phyloP scores from a whole-genome alignment of 2,888 invertebrate species.

The Iselma pallidipennis region DNA sequence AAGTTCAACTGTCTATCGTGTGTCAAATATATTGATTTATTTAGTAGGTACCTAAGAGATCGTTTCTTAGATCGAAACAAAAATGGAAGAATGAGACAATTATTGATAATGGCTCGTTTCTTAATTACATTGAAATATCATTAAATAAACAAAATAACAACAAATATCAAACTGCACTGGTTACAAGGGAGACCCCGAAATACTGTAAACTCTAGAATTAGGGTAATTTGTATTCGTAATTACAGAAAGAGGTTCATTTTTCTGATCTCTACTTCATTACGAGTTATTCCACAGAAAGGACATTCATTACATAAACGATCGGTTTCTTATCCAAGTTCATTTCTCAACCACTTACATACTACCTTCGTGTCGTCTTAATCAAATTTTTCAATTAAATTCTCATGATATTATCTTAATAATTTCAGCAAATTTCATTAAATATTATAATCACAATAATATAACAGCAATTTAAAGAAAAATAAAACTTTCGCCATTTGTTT shows the following conservation, averaged over 20 bases:
- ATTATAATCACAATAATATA: too few species aligned
- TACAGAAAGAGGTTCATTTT: neutral
- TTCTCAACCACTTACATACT: too few species aligned
- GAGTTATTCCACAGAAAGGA: neutral
- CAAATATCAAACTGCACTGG: too few species aligned
- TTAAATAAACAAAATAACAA: too few species aligned
- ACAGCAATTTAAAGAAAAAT: too few species aligned
- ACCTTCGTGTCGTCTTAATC: too few species aligned
- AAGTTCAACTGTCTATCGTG: neutral
- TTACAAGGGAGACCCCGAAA: too few species aligned
- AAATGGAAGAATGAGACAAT: neutral
- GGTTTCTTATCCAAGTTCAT: neutral
- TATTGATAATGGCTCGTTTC: neutral
- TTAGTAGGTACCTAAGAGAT: neutral
- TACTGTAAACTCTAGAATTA: too few species aligned
- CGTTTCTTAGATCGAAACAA: neutral
- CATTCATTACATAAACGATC: neutral
- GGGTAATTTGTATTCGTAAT: neutral
- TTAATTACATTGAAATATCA: too few species aligned
- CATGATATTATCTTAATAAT: too few species aligned
- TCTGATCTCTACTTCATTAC: neutral
- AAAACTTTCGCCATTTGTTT: too few species aligned
- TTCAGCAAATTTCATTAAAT: neutral
- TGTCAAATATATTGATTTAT: neutral
- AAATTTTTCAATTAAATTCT: too few species aligned